A percentile compares a stretch with the other conserved stretches of the same genome.
These are phyloP conservation scores for Callipepla californica DNA, from an alignment of 2,113 vertebrate species.

Conservation along the genomic window DNA sequence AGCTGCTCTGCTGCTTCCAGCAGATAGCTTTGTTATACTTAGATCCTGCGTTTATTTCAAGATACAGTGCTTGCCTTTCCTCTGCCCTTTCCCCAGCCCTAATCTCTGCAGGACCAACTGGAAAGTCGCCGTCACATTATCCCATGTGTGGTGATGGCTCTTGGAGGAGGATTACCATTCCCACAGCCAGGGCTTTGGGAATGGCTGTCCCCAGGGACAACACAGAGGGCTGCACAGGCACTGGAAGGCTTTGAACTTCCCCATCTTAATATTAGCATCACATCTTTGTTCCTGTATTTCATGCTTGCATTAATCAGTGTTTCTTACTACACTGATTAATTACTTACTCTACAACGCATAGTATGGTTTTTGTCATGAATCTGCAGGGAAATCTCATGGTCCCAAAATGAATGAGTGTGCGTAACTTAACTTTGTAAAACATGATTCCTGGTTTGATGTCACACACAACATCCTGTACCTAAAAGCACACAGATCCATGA, in stretches of 20 bases:
- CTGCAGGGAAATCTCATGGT: not conserved
- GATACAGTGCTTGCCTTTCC: not conserved
- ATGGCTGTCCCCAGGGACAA: not conserved
- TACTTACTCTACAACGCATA: not conserved
- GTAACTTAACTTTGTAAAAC: not conserved
- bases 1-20: not conserved
- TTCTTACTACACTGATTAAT: not conserved
- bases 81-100: not conserved
- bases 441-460: not conserved
- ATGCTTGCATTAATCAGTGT: not conserved
- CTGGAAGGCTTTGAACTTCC: not conserved
- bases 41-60: not conserved
- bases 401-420: not conserved
- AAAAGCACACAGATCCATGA: not conserved
- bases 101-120: not conserved
- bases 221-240: not conserved
- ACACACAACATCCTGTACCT: not conserved
- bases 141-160: not conserved
- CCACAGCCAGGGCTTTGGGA: accelerated
- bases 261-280: not conserved
- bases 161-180: not conserved
- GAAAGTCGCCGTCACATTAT: not conserved
- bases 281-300: not conserved
- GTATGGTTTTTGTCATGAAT: not conserved
- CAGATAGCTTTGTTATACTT: not conserved